These are phyloP conservation scores for Caenorhabditis elegans DNA, from an alignment of 1,140 invertebrate species.

Conservation along the genomic window WBcel235 BX284602.5:8220501-8221000, in stretches of 20 bases:
- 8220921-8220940: background rate
- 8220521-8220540: background rate
- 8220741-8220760: background rate
- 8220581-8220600: background rate
- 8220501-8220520: background rate
- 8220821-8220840: background rate
- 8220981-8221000: background rate
- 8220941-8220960: background rate
- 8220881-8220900: background rate
- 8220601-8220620: background rate
- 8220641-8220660: background rate
- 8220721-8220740: background rate
- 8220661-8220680: background rate
- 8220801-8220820: background rate
- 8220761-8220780: background rate
- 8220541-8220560: background rate
- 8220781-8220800: background rate
- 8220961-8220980: background rate
- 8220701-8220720: background rate
- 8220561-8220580: background rate
- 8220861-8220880: background rate
- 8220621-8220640: background rate
- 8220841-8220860: background rate
- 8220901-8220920: background rate
- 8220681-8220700: background rate